phyloP scores from a whole-genome alignment of 1,140 invertebrate genomes.

The Helicoverpa zea region DNA sequence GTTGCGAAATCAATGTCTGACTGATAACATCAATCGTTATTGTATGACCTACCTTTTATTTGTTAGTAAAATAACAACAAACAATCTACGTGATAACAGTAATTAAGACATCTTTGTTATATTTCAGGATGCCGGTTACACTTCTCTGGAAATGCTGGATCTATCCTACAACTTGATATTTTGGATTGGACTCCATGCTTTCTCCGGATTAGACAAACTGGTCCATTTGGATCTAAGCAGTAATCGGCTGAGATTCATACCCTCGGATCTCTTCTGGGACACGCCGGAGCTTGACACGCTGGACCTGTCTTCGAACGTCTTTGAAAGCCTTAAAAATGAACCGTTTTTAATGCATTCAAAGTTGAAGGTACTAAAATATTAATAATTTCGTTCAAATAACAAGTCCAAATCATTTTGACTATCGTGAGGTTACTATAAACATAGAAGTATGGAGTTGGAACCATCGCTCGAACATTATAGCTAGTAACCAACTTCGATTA shows the following conservation, averaged over 20 bases:
- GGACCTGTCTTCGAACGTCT: conserved; percentile 83
- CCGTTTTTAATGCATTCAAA: conserved; percentile 81
- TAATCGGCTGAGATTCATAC: conserved; percentile 76
- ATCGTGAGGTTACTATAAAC: too few species aligned
- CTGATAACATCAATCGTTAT: not conserved
- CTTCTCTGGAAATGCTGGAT: conserved; percentile 74
- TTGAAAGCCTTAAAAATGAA: conserved; percentile 78
- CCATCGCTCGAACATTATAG: too few species aligned
- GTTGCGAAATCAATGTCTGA: not conserved
- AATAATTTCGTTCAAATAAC: not conserved
- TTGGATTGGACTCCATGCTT: conserved; percentile 84
- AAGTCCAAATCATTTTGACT: too few species aligned
- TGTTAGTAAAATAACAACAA: not conserved
- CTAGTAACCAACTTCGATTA: not conserved
- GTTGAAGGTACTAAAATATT: conserved; percentile 66
- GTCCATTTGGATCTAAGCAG: conserved; percentile 76
- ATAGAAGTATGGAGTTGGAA: too few species aligned
- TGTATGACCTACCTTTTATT: not conserved
- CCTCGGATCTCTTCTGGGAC: conserved; percentile 81
- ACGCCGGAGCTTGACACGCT: conserved; percentile 73
- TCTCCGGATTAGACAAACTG: conserved; percentile 76
- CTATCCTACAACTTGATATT: conserved; percentile 83
- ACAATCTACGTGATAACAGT: not conserved
- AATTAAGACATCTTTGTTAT: conserved; percentile 24
- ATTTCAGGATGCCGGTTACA: conserved; percentile 79